Evolutionary conservation across 2,888 invertebrate species (phyloP).

Genomic region (Erynnis tages): DNA sequence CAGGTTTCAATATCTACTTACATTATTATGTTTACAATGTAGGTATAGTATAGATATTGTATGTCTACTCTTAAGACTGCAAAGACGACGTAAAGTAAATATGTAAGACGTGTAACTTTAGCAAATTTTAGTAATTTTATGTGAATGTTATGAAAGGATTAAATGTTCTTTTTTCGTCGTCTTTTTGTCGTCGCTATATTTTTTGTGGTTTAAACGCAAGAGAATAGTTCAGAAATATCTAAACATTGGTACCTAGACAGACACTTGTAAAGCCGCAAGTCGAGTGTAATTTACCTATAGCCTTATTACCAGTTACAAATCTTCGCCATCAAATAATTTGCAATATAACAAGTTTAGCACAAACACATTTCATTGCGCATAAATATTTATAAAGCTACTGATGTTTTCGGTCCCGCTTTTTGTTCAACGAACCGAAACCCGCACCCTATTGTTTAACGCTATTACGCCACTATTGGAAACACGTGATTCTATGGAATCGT

Average conservation of each 20-base stretch:
- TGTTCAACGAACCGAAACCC: slow-evolving; percentile 12
- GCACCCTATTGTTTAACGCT: slow-evolving; percentile 19
- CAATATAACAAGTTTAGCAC: neutral
- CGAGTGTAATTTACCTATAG: slow-evolving; percentile 14
- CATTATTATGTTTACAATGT: too few species aligned
- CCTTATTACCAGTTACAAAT: slow-evolving; percentile 2
- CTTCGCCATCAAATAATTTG: neutral
- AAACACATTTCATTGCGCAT: neutral
- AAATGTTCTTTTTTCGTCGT: too few species aligned
- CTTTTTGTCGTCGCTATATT: too few species aligned
- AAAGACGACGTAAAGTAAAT: too few species aligned
- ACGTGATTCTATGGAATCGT: slow-evolving; percentile 12
- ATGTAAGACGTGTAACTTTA: too few species aligned
- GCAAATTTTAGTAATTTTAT: too few species aligned
- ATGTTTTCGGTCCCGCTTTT: slow-evolving; percentile 28
- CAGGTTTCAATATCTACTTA: too few species aligned
- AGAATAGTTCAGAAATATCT: neutral
- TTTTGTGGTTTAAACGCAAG: too few species aligned
- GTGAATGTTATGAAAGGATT: too few species aligned
- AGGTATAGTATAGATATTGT: too few species aligned
- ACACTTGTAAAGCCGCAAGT: neutral
- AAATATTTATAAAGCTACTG: neutral
- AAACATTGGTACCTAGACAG: neutral
- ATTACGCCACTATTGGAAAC: slow-evolving; percentile 14
- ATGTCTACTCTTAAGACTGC: too few species aligned